Evolutionary conservation across 2,888 invertebrate species (phyloP).

Genomic region (Cantharis lateralis): DNA sequence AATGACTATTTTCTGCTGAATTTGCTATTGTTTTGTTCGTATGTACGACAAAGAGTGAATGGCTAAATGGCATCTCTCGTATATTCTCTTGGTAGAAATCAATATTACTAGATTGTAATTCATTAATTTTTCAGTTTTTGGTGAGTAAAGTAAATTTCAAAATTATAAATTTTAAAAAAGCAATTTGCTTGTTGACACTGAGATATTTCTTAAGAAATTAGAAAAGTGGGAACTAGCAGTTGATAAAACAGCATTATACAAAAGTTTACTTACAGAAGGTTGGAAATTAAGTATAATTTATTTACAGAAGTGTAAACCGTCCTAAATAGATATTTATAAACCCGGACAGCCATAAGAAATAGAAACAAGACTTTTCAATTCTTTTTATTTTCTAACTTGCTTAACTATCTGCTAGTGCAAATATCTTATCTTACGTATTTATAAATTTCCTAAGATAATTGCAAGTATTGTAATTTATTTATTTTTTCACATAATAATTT

Average conservation of each 20-base stretch:
- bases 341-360: conserved; percentile 16
- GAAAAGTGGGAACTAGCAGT: conserved; percentile 20
- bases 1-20: conserved; percentile 36
- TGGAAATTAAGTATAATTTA: conserved; percentile 32
- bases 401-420: background rate
- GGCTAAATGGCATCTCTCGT: conserved; percentile 9
- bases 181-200: background rate
- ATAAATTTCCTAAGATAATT: background rate
- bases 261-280: conserved; percentile 12
- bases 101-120: background rate
- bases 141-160: background rate
- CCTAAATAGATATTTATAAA: conserved; percentile 38
- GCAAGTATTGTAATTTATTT: background rate
- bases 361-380: conserved; percentile 27
- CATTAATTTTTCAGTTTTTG: background rate
- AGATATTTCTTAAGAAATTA: conserved; percentile 1
- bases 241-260: conserved; percentile 19
- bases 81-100: background rate
- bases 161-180: background rate
- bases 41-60: conserved; percentile 28
- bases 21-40: conserved; percentile 45
- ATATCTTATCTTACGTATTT: background rate
- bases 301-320: conserved; percentile 28
- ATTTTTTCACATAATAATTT: background rate
- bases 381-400: background rate